Conservation (phyloP, 2,113 vertebrate genomes). For the Corythornis cristatus region DNA sequence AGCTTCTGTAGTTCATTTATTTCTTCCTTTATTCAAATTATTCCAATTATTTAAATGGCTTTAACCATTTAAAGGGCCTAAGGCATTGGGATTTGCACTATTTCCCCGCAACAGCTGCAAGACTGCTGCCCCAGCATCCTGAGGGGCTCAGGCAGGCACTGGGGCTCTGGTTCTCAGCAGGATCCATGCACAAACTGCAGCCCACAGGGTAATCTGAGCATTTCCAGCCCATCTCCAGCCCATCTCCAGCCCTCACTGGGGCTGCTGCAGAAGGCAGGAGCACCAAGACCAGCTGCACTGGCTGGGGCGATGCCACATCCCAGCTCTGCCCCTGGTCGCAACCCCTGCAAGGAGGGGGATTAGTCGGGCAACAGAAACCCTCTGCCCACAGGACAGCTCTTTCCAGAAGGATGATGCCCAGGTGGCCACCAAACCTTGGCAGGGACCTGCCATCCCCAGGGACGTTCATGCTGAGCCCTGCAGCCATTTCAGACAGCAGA, state of each 20-base stretch:
- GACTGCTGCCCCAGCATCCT: not conserved
- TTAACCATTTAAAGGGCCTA: not conserved
- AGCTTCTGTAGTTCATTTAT: not conserved
- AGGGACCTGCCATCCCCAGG: not conserved
- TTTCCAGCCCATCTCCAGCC: not conserved
- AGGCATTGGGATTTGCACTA: not conserved
- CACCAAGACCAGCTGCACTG: rapidly evolving
- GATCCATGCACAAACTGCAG: not conserved
- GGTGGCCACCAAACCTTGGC: rapidly evolving
- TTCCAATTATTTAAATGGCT: not conserved
- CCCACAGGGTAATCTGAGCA: not conserved
- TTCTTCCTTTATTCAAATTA: not conserved
- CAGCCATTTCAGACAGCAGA: rapidly evolving
- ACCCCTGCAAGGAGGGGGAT: not conserved
- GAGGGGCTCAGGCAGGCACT: not conserved
- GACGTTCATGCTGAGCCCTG: not conserved
- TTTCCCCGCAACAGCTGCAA: not conserved
- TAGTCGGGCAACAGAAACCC: not conserved
- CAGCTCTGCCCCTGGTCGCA: not conserved
- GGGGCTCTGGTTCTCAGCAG: not conserved
- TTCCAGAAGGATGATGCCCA: not conserved
- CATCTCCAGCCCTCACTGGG: not conserved
- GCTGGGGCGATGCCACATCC: not conserved
- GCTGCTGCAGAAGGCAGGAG: not conserved
- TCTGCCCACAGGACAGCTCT: rapidly evolving